Evolutionary conservation across 2,113 vertebrate genomes (phyloP).

Genomic region (Theristicus caerulescens): DNA sequence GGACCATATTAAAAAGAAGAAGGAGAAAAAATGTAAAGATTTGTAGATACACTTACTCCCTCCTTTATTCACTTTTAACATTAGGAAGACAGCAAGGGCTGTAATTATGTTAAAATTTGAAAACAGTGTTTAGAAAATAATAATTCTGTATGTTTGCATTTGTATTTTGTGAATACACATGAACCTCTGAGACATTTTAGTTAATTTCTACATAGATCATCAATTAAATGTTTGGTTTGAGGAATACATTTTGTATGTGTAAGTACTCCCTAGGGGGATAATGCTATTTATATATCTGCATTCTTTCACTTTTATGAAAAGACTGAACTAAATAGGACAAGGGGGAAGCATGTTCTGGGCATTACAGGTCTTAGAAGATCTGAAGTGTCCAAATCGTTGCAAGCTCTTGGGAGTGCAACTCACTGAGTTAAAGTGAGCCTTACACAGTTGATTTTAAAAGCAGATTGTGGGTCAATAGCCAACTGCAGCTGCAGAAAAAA

Average conservation of each 20-base stretch:
- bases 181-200: neutral
- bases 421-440: neutral
- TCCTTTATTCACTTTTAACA: neutral
- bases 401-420: neutral
- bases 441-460: neutral
- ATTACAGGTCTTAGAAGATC: neutral
- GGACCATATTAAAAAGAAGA: neutral
- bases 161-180: neutral
- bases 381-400: neutral
- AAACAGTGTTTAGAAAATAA: neutral
- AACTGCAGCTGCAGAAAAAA: neutral
- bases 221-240: neutral
- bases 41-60: neutral
- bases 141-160: neutral
- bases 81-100: neutral
- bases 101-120: neutral
- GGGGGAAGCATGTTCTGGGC: neutral
- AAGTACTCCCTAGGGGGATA: neutral
- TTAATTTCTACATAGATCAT: neutral
- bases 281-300: neutral
- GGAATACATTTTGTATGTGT: neutral
- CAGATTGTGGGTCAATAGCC: neutral
- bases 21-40: neutral
- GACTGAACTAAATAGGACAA: neutral
- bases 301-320: neutral